phyloP scores from a whole-genome alignment of 2,888 invertebrate genomes.

The Oligia strigilis region DNA sequence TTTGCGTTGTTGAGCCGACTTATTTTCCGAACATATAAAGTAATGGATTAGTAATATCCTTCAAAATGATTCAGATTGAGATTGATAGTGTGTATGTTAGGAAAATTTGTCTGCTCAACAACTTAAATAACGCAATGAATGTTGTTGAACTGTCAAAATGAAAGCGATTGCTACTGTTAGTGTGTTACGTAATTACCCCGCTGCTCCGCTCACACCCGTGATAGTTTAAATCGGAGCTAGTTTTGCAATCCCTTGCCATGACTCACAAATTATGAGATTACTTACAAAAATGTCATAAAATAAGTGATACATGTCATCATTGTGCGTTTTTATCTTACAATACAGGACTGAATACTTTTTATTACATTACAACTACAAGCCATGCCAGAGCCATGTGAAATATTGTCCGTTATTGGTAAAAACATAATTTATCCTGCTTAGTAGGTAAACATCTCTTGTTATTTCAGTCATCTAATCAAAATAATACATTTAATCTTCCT shows the following conservation, averaged over 20 bases:
- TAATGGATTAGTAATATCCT: too few species aligned
- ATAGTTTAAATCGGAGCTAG: constrained; percentile 3
- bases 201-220: background rate
- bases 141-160: too few species aligned
- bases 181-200: too few species aligned
- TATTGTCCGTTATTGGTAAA: background rate
- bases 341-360: background rate
- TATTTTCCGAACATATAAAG: too few species aligned
- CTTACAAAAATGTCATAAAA: background rate
- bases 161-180: too few species aligned
- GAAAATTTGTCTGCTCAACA: too few species aligned
- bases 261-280: background rate
- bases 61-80: background rate
- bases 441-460: background rate
- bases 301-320: background rate
- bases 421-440: background rate
- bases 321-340: background rate
- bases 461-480: background rate
- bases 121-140: too few species aligned
- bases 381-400: background rate
- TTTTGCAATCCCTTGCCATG: background rate
- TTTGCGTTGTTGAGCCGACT: too few species aligned
- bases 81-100: background rate
- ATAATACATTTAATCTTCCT: background rate
- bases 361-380: background rate